Conservation (phyloP, 2,888 invertebrate genomes). For the Amphipyra tragopoginis region DNA sequence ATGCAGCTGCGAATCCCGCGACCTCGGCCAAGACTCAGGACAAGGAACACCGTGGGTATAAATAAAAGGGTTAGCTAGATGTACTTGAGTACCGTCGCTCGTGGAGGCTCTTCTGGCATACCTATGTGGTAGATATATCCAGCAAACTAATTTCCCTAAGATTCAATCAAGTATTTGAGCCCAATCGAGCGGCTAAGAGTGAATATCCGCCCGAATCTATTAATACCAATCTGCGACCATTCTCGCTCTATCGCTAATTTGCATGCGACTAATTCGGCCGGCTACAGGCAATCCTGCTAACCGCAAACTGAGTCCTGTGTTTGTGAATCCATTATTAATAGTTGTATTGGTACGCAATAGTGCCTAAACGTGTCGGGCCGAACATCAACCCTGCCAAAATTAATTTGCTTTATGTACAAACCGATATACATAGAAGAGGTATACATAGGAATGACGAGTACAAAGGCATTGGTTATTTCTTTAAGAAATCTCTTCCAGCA, state of each 20-base stretch:
- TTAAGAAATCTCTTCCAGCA: no score
- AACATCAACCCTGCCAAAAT: no score
- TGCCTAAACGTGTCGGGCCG: background rate
- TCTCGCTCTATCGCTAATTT: constrained; percentile 32
- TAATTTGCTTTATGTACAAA: no score
- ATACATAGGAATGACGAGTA: no score
- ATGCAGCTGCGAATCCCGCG: no score
- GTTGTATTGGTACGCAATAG: constrained; percentile 9
- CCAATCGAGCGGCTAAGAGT: constrained; percentile 4
- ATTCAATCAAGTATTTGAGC: constrained; percentile 9
- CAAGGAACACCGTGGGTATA: no score
- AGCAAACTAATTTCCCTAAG: background rate
- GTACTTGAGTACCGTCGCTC: no score
- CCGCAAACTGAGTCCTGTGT: constrained; percentile 34
- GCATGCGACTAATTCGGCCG: constrained; percentile 36
- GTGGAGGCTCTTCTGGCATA: no score
- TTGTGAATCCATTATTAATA: constrained; percentile 44
- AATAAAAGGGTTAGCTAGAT: no score
- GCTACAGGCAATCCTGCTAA: constrained; percentile 13
- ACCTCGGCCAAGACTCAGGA: no score
- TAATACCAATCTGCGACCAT: constrained; percentile 25
- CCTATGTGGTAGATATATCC: background rate
- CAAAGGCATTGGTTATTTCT: no score
- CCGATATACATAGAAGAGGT: no score
- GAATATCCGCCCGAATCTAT: constrained; percentile 16